Conservation (phyloP, 2,888 invertebrate species). For the Megastigmus dorsalis region DNA sequence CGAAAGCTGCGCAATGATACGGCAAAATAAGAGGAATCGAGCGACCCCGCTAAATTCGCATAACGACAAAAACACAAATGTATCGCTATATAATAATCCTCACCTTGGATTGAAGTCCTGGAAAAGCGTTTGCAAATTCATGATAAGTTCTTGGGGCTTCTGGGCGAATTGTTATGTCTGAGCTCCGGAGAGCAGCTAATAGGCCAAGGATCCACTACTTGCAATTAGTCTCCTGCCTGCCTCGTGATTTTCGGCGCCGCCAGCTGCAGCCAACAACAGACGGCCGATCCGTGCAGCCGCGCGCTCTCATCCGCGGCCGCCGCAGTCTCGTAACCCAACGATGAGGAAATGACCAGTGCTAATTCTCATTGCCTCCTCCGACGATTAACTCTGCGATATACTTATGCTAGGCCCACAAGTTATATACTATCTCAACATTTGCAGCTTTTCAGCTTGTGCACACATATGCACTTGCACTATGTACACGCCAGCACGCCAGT, state of each 20-base stretch:
- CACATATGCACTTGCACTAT: too few species aligned
- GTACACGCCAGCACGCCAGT: too few species aligned
- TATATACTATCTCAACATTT: too few species aligned
- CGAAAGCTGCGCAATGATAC: too few species aligned
- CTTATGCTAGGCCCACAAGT: too few species aligned
- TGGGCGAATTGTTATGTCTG: neutral
- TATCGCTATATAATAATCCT: conserved; percentile 50
- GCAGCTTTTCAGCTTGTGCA: too few species aligned
- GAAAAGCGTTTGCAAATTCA: conserved; percentile 92
- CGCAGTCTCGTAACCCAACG: neutral
- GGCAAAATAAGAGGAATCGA: neutral
- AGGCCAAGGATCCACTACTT: neutral
- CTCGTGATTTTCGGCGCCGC: neutral
- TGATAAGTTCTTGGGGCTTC: conserved; percentile 67
- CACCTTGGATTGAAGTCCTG: conserved; percentile 95
- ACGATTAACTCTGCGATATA: too few species aligned
- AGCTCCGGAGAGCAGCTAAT: neutral
- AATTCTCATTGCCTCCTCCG: neutral
- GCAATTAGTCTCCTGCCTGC: neutral
- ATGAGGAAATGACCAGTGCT: neutral
- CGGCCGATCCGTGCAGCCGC: neutral
- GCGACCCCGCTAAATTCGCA: too few species aligned
- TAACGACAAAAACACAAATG: conserved; percentile 37
- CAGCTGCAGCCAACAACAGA: neutral
- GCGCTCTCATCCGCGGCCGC: conserved; percentile 13